A percentile compares a stretch with the other conserved stretches of the same genome.
These are phyloP conservation scores for Sturnira hondurensis DNA, from an alignment of 2,113 vertebrate species.

Conservation along the genomic window DNA sequence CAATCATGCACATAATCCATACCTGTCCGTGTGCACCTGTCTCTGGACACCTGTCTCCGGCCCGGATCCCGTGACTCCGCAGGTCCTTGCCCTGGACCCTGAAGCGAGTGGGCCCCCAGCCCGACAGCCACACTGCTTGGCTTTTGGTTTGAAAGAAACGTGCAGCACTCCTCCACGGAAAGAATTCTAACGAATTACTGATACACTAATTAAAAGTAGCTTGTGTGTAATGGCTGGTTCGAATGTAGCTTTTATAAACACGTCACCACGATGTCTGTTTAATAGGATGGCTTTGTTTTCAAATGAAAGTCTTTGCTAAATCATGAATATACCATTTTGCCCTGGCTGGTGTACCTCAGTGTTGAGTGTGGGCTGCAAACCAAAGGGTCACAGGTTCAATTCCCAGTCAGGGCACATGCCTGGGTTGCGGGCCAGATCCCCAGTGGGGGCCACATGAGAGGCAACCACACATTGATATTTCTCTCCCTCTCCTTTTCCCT, in stretches of 20 bases:
- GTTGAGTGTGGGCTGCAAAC: no score
- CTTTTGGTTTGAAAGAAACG: not conserved
- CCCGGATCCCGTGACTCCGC: not conserved
- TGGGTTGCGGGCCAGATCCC: no score
- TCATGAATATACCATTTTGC: not conserved
- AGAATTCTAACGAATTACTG: conserved; percentile 8
- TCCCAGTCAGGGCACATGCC: no score
- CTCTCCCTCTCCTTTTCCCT: no score
- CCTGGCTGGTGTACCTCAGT: no score
- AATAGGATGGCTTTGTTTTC: conserved; percentile 35
- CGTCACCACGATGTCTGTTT: not conserved
- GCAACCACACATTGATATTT: no score
- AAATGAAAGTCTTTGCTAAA: conserved; percentile 39
- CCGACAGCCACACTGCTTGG: not conserved
- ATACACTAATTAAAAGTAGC: not conserved
- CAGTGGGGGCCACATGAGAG: no score
- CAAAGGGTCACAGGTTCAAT: no score
- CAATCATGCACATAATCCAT: not conserved
- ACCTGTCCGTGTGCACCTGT: not conserved
- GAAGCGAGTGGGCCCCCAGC: not conserved
- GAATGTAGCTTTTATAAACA: conserved; percentile 13
- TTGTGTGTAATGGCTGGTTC: not conserved
- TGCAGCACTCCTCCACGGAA: not conserved
- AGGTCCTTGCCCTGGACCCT: no score
- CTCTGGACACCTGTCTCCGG: not conserved